Conservation (phyloP, 2,113 vertebrate genomes). For the Siphamia tubifer region DNA sequence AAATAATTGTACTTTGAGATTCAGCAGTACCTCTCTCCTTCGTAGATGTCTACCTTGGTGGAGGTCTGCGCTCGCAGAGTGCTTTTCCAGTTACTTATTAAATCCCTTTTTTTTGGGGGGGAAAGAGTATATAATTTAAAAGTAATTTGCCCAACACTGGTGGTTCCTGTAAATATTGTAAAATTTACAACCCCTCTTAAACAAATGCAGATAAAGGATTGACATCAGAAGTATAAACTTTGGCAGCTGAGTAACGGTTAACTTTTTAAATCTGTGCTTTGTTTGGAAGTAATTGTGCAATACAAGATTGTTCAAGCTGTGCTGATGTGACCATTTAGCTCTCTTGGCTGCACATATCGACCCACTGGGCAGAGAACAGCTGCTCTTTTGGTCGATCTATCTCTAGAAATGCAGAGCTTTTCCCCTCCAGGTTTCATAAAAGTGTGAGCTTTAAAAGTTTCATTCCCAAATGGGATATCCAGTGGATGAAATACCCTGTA, state of each 20-base stretch:
- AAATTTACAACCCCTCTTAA: too few species aligned
- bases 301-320: neutral
- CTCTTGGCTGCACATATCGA: conserved; percentile 36
- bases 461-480: conserved; percentile 4
- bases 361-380: conserved; percentile 12
- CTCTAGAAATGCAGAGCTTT: neutral
- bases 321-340: conserved; percentile 17
- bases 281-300: neutral
- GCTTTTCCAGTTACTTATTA: too few species aligned
- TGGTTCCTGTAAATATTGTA: too few species aligned
- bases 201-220: too few species aligned
- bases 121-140: too few species aligned
- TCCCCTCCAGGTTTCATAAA: conserved; percentile 28
- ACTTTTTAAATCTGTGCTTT: neutral
- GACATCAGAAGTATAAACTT: too few species aligned
- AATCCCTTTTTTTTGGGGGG: too few species aligned
- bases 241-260: neutral
- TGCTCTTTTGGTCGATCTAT: conserved; percentile 26
- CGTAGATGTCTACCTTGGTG: too few species aligned
- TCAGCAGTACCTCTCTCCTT: too few species aligned
- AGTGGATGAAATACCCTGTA: conserved; percentile 11
- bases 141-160: too few species aligned
- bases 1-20: too few species aligned
- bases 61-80: too few species aligned
- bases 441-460: conserved; percentile 1